phyloP scores from a whole-genome alignment of 2,797 vertebrate species.

The Apodemus agrarius region DNA sequence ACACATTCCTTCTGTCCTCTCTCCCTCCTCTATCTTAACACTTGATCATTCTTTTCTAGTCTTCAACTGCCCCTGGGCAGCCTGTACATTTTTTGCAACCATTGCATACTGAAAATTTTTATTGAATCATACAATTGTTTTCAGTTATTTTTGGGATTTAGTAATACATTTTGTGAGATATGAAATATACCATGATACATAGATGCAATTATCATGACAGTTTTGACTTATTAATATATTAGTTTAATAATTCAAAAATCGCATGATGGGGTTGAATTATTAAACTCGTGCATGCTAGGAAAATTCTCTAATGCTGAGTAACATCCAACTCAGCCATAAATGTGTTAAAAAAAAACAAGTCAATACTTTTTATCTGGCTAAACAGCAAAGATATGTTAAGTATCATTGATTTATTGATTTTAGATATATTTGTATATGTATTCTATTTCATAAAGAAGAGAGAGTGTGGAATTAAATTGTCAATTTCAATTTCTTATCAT shows the following conservation, averaged over 20 bases:
- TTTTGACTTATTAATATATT: neutral
- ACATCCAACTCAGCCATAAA: neutral
- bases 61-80: accelerated
- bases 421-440: neutral
- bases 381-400: neutral
- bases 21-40: neutral
- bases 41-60: neutral
- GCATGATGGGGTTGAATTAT: neutral
- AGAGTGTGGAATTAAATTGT: neutral
- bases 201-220: neutral
- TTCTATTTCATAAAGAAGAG: neutral
- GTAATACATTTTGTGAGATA: neutral
- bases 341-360: neutral
- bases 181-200: neutral
- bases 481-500: neutral
- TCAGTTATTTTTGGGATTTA: neutral
- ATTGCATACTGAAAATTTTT: neutral
- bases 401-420: neutral
- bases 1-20: neutral
- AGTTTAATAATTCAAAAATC: neutral
- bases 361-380: neutral
- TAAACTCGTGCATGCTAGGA: neutral
- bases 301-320: neutral
- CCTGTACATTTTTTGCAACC: neutral
- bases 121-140: neutral